Conservation (phyloP, 2,888 invertebrate species). For the Cylindroiulus punctatus region DNA sequence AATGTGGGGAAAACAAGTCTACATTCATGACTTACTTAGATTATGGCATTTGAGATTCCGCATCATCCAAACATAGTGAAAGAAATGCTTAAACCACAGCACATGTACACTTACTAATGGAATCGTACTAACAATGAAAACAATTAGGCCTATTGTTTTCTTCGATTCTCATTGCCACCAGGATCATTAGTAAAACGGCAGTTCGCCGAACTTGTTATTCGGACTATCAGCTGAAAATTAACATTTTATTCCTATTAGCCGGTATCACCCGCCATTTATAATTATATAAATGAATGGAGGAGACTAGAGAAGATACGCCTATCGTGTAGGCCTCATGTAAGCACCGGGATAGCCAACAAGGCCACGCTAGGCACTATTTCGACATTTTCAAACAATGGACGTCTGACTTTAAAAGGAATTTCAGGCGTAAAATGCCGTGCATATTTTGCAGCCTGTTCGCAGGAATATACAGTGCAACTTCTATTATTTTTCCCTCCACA, state of each 20-base stretch:
- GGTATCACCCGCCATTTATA: background rate
- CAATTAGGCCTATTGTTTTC: no score
- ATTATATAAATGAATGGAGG: constrained; percentile 27
- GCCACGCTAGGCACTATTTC: background rate
- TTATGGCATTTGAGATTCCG: no score
- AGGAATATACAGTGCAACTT: background rate
- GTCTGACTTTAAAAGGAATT: background rate
- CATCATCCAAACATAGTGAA: no score
- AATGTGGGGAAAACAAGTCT: no score
- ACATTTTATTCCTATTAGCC: background rate
- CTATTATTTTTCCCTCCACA: background rate
- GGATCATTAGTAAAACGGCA: no score
- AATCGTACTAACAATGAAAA: no score
- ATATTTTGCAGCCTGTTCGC: background rate
- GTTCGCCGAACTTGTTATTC: no score
- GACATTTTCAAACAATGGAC: background rate
- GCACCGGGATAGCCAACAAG: background rate
- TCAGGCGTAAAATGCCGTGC: background rate
- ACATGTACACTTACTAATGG: no score
- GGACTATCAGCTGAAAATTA: no score
- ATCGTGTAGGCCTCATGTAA: background rate
- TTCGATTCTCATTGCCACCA: no score
- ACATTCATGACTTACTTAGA: no score
- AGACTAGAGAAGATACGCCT: background rate
- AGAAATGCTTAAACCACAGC: no score